phyloP scores from a whole-genome alignment of 2,113 vertebrate genomes.

The Amazona guildingii region DNA sequence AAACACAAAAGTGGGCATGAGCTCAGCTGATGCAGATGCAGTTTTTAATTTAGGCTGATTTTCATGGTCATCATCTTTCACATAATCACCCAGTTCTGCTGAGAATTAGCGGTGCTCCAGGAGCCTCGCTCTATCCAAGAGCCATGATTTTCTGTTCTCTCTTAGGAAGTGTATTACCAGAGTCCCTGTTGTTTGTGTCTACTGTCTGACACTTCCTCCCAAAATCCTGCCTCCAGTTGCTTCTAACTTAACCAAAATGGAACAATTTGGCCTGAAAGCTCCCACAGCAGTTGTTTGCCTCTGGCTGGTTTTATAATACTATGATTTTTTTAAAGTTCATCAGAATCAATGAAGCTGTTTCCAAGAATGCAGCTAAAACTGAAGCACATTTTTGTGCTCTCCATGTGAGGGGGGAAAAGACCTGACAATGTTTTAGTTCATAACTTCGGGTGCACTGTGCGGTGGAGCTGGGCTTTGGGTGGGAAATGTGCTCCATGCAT shows the following conservation, averaged over 20 bases:
- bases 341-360: neutral
- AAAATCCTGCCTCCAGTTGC: neutral
- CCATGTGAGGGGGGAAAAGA: neutral
- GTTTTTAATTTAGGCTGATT: slow-evolving; percentile 24
- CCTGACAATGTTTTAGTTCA: neutral
- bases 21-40: neutral
- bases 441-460: neutral
- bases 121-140: neutral
- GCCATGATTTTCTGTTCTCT: neutral
- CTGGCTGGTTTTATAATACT: neutral
- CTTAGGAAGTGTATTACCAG: neutral
- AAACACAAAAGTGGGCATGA: neutral
- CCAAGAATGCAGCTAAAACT: neutral
- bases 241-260: slow-evolving; percentile 4
- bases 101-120: neutral
- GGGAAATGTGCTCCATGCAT: neutral
- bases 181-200: slow-evolving; percentile 19
- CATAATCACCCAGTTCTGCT: neutral
- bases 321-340: neutral
- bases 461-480: neutral
- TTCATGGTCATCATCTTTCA: slow-evolving; percentile 28
- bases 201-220: neutral
- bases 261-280: neutral
- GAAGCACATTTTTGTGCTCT: neutral
- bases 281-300: neutral